These are phyloP conservation scores for Parazoanthus atlanticus DNA, from an alignment of 92 coral and sea anemone genomes.

Conservation along the genomic window DNA sequence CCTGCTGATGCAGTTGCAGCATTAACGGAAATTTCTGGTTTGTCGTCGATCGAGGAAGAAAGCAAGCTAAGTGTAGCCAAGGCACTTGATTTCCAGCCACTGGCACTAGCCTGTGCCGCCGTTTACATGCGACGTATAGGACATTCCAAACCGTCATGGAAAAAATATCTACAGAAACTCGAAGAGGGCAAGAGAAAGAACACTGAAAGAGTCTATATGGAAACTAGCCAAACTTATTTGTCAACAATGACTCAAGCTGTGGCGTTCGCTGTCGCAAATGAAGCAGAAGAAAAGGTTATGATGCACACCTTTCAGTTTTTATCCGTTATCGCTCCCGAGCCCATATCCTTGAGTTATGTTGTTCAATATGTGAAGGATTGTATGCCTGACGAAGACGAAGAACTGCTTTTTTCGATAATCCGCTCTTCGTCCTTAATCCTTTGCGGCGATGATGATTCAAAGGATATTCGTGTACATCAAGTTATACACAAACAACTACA, in stretches of 20 bases:
- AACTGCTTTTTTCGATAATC: not conserved
- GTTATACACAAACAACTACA: not conserved
- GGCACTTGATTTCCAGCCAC: constrained; percentile 30
- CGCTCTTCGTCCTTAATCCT: constrained; percentile 34
- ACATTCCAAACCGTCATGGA: constrained; percentile 10
- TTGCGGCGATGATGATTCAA: not conserved
- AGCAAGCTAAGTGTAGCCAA: constrained; percentile 11
- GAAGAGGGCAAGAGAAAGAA: constrained; percentile 32
- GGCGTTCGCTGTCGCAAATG: constrained; percentile 4
- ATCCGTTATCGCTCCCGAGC: constrained; percentile 22
- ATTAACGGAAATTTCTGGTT: constrained; percentile 11
- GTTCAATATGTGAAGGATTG: constrained; percentile 12
- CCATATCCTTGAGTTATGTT: constrained; percentile 3
- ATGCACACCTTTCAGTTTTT: constrained; percentile 23
- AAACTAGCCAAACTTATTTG: constrained; percentile 10
- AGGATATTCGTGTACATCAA: not conserved
- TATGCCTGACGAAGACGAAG: constrained; percentile 1
- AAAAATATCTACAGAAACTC: constrained; percentile 19
- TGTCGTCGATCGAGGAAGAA: constrained; percentile 1
- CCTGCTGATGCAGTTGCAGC: not conserved
- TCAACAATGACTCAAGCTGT: constrained; percentile 44
- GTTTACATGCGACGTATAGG: constrained; percentile 22
- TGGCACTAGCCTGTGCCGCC: constrained; percentile 47
- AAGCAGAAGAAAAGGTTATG: not conserved
- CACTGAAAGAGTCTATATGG: not conserved